These are phyloP conservation scores for Folsomia manolachei DNA, from an alignment of 2,888 invertebrate genomes.

Conservation along the genomic window DNA sequence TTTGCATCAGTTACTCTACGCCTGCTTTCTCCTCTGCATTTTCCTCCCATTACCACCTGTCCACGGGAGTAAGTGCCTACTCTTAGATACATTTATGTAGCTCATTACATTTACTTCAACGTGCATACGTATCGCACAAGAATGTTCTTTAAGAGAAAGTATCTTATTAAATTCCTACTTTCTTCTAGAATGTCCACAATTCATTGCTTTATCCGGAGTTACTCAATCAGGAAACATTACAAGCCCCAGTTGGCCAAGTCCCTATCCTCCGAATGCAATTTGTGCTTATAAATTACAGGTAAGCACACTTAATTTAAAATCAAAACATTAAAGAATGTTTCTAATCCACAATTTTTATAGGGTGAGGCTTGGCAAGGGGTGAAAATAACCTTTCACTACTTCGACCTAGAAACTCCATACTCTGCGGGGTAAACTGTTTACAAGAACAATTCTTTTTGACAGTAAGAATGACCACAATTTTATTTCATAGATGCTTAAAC, in stretches of 20 bases:
- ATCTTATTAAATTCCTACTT: too few species aligned
- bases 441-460: constrained; percentile 12
- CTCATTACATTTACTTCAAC: background rate
- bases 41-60: background rate
- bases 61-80: background rate
- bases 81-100: background rate
- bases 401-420: constrained; percentile 53
- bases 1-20: background rate
- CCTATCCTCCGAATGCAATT: constrained; percentile 52
- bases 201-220: constrained; percentile 41
- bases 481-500: constrained; percentile 51
- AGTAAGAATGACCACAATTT: background rate
- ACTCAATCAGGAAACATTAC: constrained; percentile 51
- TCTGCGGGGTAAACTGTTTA: constrained; percentile 51
- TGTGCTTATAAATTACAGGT: constrained; percentile 37
- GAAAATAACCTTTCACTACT: constrained; percentile 51
- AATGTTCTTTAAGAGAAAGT: background rate
- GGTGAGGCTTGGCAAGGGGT: constrained; percentile 53
- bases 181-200: constrained; percentile 24
- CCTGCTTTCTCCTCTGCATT: background rate
- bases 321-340: too few species aligned
- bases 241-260: constrained; percentile 52
- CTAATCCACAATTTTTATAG: too few species aligned
- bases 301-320: background rate
- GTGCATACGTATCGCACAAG: background rate